Evolutionary conservation across 2,113 vertebrate genomes (phyloP).

Genomic region (Ptilonorhynchus violaceus): DNA sequence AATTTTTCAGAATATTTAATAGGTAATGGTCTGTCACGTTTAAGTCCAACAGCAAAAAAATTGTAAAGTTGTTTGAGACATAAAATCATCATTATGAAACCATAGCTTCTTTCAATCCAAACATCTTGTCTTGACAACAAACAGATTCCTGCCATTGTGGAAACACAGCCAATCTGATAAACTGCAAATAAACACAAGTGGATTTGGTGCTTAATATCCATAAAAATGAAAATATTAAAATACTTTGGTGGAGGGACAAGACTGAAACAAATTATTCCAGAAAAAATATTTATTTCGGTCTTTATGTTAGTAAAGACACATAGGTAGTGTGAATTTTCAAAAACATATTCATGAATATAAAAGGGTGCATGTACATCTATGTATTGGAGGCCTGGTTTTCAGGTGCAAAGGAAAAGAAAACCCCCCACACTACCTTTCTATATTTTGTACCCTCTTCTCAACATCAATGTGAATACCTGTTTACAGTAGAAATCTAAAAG

Average conservation of each 20-base stretch:
- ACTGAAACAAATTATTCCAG: background rate
- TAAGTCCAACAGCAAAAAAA: background rate
- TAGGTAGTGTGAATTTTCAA: background rate
- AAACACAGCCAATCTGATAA: background rate
- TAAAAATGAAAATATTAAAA: background rate
- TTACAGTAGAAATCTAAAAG: background rate
- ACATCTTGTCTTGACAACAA: background rate
- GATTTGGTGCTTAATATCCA: background rate
- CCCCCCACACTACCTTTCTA: background rate
- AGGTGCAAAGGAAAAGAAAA: background rate
- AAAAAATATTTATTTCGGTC: no score
- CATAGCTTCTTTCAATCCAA: background rate
- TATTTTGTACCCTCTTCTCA: background rate
- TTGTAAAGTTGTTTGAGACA: background rate
- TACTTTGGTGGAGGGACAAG: background rate
- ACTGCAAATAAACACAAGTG: background rate
- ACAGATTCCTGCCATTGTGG: background rate
- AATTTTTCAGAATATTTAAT: background rate
- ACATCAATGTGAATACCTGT: background rate
- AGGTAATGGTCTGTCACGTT: background rate
- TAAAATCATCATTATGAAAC: background rate
- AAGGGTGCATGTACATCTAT: background rate
- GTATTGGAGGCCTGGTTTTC: background rate
- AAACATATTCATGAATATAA: background rate
- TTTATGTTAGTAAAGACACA: background rate